Conservation (phyloP, 2,113 vertebrate species). For the Alethe diademata region DNA sequence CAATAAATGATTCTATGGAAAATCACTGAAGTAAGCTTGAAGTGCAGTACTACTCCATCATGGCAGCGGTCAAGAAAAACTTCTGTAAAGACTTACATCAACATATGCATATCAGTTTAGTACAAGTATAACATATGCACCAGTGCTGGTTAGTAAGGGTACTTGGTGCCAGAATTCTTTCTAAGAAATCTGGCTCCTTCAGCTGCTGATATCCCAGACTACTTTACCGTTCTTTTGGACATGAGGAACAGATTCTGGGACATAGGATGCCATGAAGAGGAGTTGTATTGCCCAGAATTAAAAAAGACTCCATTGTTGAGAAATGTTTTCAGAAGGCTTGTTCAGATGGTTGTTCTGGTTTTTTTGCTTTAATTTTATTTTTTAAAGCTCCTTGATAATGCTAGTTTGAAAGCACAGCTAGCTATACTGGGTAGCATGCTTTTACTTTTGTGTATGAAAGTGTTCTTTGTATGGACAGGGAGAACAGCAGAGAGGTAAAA, state of each 20-base stretch:
- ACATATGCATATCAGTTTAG: neutral
- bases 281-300: neutral
- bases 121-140: neutral
- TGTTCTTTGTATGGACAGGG: neutral
- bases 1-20: neutral
- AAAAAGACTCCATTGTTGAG: neutral
- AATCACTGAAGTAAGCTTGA: neutral
- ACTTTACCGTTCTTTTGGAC: neutral
- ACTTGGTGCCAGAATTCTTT: neutral
- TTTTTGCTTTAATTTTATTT: neutral
- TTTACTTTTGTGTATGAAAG: neutral
- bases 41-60: neutral
- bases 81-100: neutral
- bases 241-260: neutral
- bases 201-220: neutral
- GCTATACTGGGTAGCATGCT: neutral
- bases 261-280: neutral
- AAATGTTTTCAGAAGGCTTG: neutral
- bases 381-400: neutral
- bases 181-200: neutral
- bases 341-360: neutral
- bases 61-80: neutral
- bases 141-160: neutral
- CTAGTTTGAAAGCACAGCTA: neutral
- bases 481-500: neutral